Evolutionary conservation across 1,140 invertebrate species (phyloP).

Genomic region (Bombus consobrinus): DNA sequence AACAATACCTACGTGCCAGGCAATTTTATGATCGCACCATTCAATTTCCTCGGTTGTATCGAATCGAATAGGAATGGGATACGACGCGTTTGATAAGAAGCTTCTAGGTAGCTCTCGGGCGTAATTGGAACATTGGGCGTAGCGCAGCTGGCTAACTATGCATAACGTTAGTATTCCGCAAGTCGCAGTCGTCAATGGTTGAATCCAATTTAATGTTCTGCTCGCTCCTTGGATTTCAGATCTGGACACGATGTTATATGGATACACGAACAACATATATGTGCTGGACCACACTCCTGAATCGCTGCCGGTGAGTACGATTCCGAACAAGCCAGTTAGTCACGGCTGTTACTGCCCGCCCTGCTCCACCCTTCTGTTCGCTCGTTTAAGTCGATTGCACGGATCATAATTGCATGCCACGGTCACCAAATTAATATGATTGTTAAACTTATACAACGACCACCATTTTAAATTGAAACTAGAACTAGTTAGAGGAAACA

Average conservation of each 20-base stretch:
- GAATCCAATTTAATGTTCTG: slow-evolving; percentile 65
- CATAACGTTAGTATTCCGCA: slow-evolving; percentile 49
- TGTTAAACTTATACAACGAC: neutral
- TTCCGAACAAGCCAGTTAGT: slow-evolving; percentile 47
- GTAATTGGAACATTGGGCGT: slow-evolving; percentile 31
- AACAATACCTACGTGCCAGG: neutral
- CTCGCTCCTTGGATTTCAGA: slow-evolving; percentile 75
- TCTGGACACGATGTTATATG: slow-evolving; percentile 81
- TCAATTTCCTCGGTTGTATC: neutral
- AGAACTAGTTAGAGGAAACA: neutral
- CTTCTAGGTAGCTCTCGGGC: neutral
- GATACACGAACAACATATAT: slow-evolving; percentile 81
- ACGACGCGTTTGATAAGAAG: slow-evolving; percentile 22
- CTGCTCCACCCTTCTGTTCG: neutral
- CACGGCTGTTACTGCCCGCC: slow-evolving; percentile 28
- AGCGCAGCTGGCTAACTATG: slow-evolving; percentile 23
- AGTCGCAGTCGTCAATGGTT: slow-evolving; percentile 35
- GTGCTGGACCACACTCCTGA: slow-evolving; percentile 80
- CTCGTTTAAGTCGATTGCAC: slow-evolving; percentile 17
- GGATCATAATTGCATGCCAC: neutral
- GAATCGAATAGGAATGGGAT: neutral
- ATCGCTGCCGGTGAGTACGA: slow-evolving; percentile 77
- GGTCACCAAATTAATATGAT: neutral
- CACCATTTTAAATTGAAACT: neutral
- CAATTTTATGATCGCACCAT: slow-evolving; percentile 6